phyloP scores from a whole-genome alignment of 2,113 vertebrate species.

The Scalopus aquaticus region DNA sequence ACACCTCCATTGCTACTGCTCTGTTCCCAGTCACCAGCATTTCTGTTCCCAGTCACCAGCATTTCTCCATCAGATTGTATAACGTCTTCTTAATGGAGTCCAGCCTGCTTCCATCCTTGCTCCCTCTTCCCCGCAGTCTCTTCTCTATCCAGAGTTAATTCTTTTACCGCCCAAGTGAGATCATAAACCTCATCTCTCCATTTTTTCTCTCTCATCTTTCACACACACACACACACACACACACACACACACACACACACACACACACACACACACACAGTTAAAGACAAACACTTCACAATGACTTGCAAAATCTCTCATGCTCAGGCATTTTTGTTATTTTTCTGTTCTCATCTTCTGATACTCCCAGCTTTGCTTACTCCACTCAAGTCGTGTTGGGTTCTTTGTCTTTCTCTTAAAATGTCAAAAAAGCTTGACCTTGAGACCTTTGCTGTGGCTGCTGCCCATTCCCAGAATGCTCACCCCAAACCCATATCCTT shows the following conservation, averaged over 20 bases:
- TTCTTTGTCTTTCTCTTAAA: neutral
- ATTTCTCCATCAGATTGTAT: neutral
- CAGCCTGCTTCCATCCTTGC: neutral
- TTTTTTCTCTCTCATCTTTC: neutral
- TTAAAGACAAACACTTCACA: neutral
- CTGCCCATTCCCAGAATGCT: neutral
- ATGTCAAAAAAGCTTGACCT: neutral
- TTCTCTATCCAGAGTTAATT: neutral
- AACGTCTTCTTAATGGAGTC: neutral
- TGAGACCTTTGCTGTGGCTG: neutral
- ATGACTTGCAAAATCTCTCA: accelerated
- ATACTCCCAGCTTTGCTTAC: neutral
- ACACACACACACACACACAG: neutral
- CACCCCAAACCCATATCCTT: neutral
- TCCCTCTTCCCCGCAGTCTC: neutral
- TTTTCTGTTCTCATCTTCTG: neutral
- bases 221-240: neutral
- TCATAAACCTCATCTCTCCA: neutral
- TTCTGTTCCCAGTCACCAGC: neutral
- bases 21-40: neutral
- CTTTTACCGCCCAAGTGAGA: neutral
- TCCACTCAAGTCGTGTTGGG: neutral
- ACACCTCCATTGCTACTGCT: neutral
- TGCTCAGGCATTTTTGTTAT: neutral
- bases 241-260: neutral